Evolutionary conservation across 2,797 vertebrate genomes (phyloP).

Genomic region (Lithobates pipiens): DNA sequence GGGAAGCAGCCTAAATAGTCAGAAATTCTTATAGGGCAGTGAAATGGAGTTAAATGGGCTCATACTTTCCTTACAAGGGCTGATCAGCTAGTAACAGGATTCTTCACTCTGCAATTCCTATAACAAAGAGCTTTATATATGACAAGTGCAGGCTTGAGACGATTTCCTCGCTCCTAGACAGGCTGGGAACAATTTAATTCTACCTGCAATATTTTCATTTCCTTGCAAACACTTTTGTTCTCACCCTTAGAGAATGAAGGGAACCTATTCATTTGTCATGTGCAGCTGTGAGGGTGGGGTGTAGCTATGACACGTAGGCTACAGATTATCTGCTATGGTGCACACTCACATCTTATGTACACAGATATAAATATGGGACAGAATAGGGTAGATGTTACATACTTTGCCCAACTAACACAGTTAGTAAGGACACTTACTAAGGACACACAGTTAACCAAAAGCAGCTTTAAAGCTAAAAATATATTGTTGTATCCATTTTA

Average conservation of each 20-base stretch:
- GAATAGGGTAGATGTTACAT: neutral
- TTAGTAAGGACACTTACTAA: too few species aligned
- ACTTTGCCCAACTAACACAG: neutral
- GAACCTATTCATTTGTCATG: slow-evolving; percentile 29
- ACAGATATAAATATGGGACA: neutral
- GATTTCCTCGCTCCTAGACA: neutral
- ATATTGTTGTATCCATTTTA: neutral
- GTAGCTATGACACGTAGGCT: slow-evolving; percentile 19
- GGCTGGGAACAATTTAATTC: slow-evolving; percentile 10
- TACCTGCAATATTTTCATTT: slow-evolving; percentile 18
- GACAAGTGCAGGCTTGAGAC: slow-evolving; percentile 46
- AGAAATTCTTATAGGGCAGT: neutral
- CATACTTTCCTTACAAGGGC: slow-evolving; percentile 11
- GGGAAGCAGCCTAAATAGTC: neutral
- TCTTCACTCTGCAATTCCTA: slow-evolving; percentile 24
- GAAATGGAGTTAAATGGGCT: neutral
- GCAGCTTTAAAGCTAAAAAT: neutral
- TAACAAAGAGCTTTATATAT: slow-evolving; percentile 40
- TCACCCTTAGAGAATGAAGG: slow-evolving; percentile 24
- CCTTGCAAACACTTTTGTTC: slow-evolving; percentile 16
- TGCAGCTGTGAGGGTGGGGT: slow-evolving; percentile 21
- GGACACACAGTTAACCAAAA: too few species aligned
- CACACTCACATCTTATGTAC: neutral
- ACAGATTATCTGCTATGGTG: neutral
- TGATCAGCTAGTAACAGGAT: slow-evolving; percentile 1